Base-by-base conservation (phyloP, 2,113 vertebrate species). In the Tenebrosternarchus preto region DNA sequence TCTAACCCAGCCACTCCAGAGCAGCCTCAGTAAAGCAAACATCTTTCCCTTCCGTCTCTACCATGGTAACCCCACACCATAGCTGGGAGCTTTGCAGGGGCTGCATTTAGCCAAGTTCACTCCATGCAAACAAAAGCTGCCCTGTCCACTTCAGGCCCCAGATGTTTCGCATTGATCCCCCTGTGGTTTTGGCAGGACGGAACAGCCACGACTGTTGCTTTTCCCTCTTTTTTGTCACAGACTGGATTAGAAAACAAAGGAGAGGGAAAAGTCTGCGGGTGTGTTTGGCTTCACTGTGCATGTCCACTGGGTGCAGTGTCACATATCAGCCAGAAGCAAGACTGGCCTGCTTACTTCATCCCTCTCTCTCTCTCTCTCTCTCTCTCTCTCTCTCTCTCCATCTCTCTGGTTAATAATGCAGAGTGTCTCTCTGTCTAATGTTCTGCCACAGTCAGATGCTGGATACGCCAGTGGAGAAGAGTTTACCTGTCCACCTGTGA, bases 141-240 rank as follows among this genome's bases (percentile, higher is more conserved):
- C 85, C 88, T 88, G 88, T 91, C 90, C 87, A 78, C 87, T 90
- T 68, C 85, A 86, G 64, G 78, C 77, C 91, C 92, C 89, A 92
- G 90, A 90, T 92, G 89, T 90, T 93, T 92, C 86, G 78, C 89
- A 92, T 93, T 92, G 87, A 89, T 92, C 86, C 92, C 87, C 85
- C 85, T 76, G 83, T 75, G 57, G 84, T 85, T 87, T 88, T 80
- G 91, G 80, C 59, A 87, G 85, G 90, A 92, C 87, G 69, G 92
- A 92, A 92, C 84, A 84, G 84, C 86, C 90, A 77, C 80, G 77
- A 79, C 83, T 83, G 87, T 87, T 80, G 56, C 81, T 17, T 76
- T 87, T 81, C 73, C 76, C n/a, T 29, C 73, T 19, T 84, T 75
- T 80, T 84, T 83, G 20, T 20, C 43, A 83, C 64, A 55, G 56